Percentiles rank a stretch among this genome's conserved stretches.
Conservation (phyloP, 2,797 vertebrate species). For the Borostomias antarcticus region DNA sequence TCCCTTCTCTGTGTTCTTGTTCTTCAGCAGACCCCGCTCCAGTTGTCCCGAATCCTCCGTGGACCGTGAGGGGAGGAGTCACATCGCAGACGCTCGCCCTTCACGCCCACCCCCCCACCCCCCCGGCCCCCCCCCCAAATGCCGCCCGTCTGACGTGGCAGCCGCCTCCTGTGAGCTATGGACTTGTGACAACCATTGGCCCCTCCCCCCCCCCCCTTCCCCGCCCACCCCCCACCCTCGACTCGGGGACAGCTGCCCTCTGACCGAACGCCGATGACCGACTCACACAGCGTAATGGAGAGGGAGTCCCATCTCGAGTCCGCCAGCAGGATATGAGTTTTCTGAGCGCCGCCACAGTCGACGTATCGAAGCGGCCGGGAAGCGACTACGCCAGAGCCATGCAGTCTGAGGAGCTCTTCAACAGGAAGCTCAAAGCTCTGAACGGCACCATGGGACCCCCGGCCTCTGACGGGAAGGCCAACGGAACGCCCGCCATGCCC, state of each 20-base stretch:
- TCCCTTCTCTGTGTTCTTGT: conserved; percentile 51
- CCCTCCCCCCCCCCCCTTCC: conserved; percentile 50
- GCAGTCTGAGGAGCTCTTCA: conserved; percentile 94
- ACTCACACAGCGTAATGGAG: conserved; percentile 74
- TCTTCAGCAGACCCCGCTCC: conserved; percentile 61
- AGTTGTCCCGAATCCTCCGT: conserved; percentile 59
- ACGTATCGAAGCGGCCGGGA: conserved; percentile 81
- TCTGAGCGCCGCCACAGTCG: conserved; percentile 80
- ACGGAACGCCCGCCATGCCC: conserved; percentile 89
- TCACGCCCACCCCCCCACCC: conserved; percentile 64
- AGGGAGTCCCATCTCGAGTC: conserved; percentile 60
- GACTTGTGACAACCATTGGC: conserved; percentile 56
- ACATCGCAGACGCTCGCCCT: conserved; percentile 63
- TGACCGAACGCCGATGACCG: conserved; percentile 50
- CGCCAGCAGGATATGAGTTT: conserved; percentile 85
- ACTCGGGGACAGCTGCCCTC: neutral
- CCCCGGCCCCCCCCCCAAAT: conserved; percentile 70
- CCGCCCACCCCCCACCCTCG: conserved; percentile 4
- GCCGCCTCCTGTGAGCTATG: conserved; percentile 65
- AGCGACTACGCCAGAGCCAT: conserved; percentile 84
- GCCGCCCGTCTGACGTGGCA: conserved; percentile 55
- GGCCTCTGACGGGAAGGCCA: conserved; percentile 81
- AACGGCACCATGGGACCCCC: conserved; percentile 88
- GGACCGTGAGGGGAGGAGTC: conserved; percentile 26
- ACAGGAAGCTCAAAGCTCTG: conserved; percentile 89